Base-by-base conservation (phyloP, 2,113 vertebrate genomes). In the Penelope pileata region DNA sequence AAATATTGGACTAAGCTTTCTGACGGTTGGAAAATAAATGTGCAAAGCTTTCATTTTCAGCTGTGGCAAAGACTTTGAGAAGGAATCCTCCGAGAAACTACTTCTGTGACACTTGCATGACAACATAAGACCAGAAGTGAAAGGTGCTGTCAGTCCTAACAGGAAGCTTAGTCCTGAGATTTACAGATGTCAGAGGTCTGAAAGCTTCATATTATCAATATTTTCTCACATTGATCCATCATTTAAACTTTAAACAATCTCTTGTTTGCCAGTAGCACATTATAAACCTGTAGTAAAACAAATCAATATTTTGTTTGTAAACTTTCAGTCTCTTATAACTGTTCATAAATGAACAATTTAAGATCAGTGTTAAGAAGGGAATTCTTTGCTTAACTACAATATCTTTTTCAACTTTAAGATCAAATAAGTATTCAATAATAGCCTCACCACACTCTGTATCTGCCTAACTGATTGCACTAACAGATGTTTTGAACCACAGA, bases 401-500 rank as follows among this genome's bases (percentile, higher is more conserved):
- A 9, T 0, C 3, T 53, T 45, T 66, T 63, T 84, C 51, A 78
- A 32, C 9, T 54, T 23, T 60, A 60, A 76, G 17, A 43, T 23
- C 30, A 69, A 79, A 63, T 15, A 51, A 47, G 19, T 62, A 9
- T 38, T 23, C 27, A 22, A 51, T 36, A 69, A 51, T 18, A 70
- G 0, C 5, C 3, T 63, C 8, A 38, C 69, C 30, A 27, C 2
- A 7, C 10, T 27, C 3, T 27, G 2, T 32, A 8, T 30, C 7
- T 54, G 10, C 2, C 3, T 68, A 22, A 27, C 10, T 63, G 48
- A 68, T 27, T 73, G 2, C 8, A 32, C 11, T 76, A 53, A 53
- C 7, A 47, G 17, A 47, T 58, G 10, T 32, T 83, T 60, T 56
- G 5, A 73, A 51, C 6, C 9, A 32, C 4, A 54, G 29, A 47